Evolutionary conservation across 2,888 invertebrate genomes (phyloP).

Genomic region (Glaucopsyche alexis): DNA sequence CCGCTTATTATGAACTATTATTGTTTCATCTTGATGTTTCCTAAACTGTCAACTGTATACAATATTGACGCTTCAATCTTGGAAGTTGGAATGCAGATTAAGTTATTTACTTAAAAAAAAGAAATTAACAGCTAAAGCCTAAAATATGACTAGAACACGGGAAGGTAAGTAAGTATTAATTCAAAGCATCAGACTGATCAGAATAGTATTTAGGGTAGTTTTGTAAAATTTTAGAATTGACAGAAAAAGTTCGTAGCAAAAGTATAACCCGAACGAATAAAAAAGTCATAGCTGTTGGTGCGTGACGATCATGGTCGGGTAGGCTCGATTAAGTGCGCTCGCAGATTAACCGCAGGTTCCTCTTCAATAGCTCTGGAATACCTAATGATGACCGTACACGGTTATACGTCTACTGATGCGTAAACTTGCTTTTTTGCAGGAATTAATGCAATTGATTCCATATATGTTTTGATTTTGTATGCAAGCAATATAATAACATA

Average conservation of each 20-base stretch:
- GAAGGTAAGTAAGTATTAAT: too few relatives aligned
- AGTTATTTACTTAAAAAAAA: too few relatives aligned
- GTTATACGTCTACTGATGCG: neutral
- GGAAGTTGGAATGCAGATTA: too few relatives aligned
- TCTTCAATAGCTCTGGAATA: slow-evolving; percentile 1
- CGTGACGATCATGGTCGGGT: slow-evolving; percentile 20
- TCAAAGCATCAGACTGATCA: too few relatives aligned
- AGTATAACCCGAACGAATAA: neutral
- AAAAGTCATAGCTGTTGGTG: neutral
- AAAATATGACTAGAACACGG: too few relatives aligned
- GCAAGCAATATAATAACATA: neutral
- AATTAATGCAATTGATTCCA: neutral
- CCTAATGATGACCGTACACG: neutral
- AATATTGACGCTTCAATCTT: neutral
- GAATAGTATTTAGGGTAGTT: too few relatives aligned
- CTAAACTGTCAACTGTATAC: neutral
- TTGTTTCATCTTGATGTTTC: neutral
- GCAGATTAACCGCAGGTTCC: neutral
- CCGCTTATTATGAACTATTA: slow-evolving; percentile 6
- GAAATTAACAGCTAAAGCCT: too few relatives aligned
- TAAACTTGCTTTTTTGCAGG: neutral
- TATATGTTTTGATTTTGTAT: neutral
- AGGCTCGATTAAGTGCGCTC: slow-evolving; percentile 9
- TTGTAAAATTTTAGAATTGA: too few relatives aligned
- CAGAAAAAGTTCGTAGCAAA: neutral